Evolutionary conservation across 2,888 invertebrate genomes (phyloP).

Genomic region (Acutogordius australiensis): DNA sequence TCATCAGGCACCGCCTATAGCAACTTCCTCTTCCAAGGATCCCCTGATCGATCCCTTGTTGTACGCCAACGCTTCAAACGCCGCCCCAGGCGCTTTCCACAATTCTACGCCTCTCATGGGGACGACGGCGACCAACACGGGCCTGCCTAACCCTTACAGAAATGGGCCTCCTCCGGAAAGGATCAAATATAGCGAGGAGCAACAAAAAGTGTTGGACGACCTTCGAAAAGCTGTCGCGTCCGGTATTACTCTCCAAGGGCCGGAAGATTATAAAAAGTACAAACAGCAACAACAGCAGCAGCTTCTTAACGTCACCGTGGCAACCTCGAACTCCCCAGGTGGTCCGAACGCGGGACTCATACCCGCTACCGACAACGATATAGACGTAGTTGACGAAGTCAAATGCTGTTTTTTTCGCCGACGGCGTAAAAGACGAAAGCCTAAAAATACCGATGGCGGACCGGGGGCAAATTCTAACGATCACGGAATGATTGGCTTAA

Average conservation of each 20-base stretch:
- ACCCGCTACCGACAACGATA: constrained; percentile 70
- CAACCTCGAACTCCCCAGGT: constrained; percentile 49
- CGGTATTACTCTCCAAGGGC: constrained; percentile 47
- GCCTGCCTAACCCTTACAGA: background rate
- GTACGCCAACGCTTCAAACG: background rate
- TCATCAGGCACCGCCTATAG: background rate
- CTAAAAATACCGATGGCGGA: background rate
- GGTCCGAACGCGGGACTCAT: constrained; percentile 27
- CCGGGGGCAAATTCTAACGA: no score
- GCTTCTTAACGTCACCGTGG: no score
- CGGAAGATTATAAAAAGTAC: constrained; percentile 40
- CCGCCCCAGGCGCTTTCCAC: background rate
- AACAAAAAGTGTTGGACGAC: constrained; percentile 69
- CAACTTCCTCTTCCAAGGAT: no score
- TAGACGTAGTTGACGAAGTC: constrained; percentile 82
- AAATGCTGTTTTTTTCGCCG: constrained; percentile 32
- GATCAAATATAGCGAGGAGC: constrained; percentile 37
- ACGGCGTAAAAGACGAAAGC: background rate
- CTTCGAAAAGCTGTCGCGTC: no score
- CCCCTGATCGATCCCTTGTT: no score
- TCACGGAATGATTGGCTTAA: no score
- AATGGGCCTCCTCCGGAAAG: background rate
- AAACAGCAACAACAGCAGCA: constrained; percentile 74
- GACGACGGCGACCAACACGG: background rate
- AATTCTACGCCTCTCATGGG: background rate